Evolutionary conservation across 2,888 invertebrate genomes (phyloP), one percentile per base, ranked within the genome.

Genomic region (Drosophila meridionalis): DNA sequence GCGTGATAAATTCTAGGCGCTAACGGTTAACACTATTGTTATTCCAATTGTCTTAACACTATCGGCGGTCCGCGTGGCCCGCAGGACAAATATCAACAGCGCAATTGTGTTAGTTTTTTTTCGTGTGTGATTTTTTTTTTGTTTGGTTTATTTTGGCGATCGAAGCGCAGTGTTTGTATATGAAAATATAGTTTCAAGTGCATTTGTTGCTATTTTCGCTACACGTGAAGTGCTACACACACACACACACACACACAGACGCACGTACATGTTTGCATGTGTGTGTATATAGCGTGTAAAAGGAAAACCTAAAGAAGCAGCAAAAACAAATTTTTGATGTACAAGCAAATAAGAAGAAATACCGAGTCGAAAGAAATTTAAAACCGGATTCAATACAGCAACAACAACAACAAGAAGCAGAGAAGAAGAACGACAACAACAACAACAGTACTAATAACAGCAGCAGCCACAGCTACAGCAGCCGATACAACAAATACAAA

Each of bases 331-430:
- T 66, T 79, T 77, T 77, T 77, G 57, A 75, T 77, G 66, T 69
- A 79, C 59, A 78, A 70, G 79, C 61, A 74, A 78, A 79, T 75
- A 79, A 81, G 65, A 73, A 87, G 71, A 75, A 71, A 69, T 58
- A 78, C 80, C 75, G 84, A 85, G 76, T 81, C 76, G 69, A 87
- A 84, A 87, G 82, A 87, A 89, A 87, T 80, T 89, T 70, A 78
- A 87, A 87, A 87, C 87, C 86, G 86, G 86, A 87, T 89, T 89
- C 76, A 73, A 82, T 70, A 77, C 77, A 65, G 67, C 78, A 66
- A 11, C 53, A 73, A 9, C 14, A 50, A 70, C 75, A 55, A 66
- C 72, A 58, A 12, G 12, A n/a, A 42, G 7, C n/a, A 42, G n/a
- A 42, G n/a, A 28, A 12, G 26, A 11, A 45, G 2, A 48, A 70